Percentiles rank a stretch among this genome's conserved stretches.
Evolutionary conservation across 2,797 vertebrate species (phyloP).

Genomic region (Danio choprae): DNA sequence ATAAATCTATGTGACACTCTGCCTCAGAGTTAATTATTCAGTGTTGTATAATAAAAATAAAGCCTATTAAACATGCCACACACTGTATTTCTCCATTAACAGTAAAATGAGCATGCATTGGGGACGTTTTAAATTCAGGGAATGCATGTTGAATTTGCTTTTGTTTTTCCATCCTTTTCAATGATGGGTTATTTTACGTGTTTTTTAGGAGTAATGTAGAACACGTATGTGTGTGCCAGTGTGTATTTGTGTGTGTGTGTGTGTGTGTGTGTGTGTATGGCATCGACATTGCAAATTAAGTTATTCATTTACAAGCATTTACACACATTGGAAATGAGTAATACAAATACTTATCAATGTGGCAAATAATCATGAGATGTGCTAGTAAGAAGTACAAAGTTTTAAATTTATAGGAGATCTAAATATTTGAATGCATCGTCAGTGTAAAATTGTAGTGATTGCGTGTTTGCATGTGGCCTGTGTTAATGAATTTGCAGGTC

Average conservation of each 20-base stretch:
- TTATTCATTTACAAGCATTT: too few species aligned
- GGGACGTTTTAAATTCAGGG: constrained; percentile 91
- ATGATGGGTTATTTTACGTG: constrained; percentile 37
- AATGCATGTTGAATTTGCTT: constrained; percentile 53
- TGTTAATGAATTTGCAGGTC: constrained; percentile 56
- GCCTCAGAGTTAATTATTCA: constrained; percentile 99
- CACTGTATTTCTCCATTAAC: constrained; percentile 99
- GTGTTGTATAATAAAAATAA: constrained; percentile 99
- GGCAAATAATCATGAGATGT: too few species aligned
- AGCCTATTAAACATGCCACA: constrained; percentile 99
- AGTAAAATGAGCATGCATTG: constrained; percentile 96
- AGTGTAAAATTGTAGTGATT: constrained; percentile 61
- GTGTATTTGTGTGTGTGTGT: too few species aligned
- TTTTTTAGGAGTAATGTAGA: constrained; percentile 33
- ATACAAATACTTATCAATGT: too few species aligned
- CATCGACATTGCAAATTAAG: too few species aligned
- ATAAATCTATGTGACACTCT: constrained; percentile 99
- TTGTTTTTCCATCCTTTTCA: constrained; percentile 55
- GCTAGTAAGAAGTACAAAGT: too few species aligned
- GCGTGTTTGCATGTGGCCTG: constrained; percentile 68
- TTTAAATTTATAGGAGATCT: neutral
- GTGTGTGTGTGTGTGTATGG: too few species aligned
- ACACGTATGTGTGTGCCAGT: neutral
- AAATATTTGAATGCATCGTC: constrained; percentile 52
- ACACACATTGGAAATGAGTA: too few species aligned